Percentiles rank a stretch among this genome's conserved stretches.
phyloP scores from a whole-genome alignment of 2,888 invertebrate genomes.

The Dicyrtomina minuta region DNA sequence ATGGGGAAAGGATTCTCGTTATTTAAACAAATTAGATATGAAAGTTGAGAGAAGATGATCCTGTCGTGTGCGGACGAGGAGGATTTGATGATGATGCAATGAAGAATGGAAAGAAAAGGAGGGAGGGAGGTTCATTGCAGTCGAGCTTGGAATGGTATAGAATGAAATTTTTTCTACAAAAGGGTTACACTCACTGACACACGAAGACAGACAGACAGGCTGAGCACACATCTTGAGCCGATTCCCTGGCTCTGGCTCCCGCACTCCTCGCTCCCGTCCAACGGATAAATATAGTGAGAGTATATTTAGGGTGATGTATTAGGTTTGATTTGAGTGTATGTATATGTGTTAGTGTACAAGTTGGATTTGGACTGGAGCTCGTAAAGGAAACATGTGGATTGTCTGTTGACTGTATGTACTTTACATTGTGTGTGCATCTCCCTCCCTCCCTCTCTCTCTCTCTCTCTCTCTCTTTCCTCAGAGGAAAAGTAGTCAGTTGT shows the following conservation, averaged over 20 bases:
- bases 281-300: too few species aligned
- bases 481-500: slow-evolving; percentile 34
- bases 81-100: slow-evolving; percentile 36
- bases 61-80: slow-evolving; percentile 31
- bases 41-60: slow-evolving; percentile 40
- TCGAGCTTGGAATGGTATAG: slow-evolving; percentile 10
- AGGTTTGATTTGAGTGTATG: not conserved
- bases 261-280: too few species aligned
- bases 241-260: too few species aligned
- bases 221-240: not conserved
- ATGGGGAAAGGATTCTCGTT: slow-evolving; percentile 27
- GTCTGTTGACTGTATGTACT: not conserved
- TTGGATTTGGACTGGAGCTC: not conserved
- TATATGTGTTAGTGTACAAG: not conserved
- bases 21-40: slow-evolving; percentile 43
- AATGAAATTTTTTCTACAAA: slow-evolving; percentile 26
- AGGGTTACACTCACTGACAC: not conserved
- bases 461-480: slow-evolving; percentile 19
- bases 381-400: not conserved
- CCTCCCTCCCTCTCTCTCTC: slow-evolving; percentile 8
- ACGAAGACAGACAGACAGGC: not conserved
- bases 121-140: slow-evolving; percentile 16
- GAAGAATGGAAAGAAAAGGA: slow-evolving; percentile 32
- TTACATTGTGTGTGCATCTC: not conserved
- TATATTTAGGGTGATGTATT: too few species aligned